These are phyloP conservation scores for Erpornis zantholeuca DNA, from an alignment of 2,113 vertebrate genomes.

Conservation along the genomic window DNA sequence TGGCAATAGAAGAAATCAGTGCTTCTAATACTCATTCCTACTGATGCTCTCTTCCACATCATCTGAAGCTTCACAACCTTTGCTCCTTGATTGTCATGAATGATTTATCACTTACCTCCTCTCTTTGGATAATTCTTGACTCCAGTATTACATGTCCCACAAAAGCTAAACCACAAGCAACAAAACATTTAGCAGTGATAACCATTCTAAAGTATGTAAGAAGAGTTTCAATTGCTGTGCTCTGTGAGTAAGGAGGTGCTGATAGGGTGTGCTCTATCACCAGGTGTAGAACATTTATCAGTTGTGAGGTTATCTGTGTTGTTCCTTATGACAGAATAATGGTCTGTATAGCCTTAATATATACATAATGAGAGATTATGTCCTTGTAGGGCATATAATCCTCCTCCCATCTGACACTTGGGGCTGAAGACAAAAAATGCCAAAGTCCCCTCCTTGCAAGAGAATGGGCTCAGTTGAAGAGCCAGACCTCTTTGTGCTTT, in stretches of 20 bases:
- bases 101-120: not conserved
- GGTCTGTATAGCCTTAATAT: not conserved
- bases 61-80: not conserved
- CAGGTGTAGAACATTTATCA: not conserved
- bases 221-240: not conserved
- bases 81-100: not conserved
- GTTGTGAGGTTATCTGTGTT: rapidly evolving
- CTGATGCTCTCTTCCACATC: not conserved
- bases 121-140: not conserved
- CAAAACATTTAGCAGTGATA: not conserved
- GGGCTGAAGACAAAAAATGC: not conserved
- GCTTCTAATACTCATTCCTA: not conserved
- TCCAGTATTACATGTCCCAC: not conserved
- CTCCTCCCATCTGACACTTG: not conserved
- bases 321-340: not conserved
- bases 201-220: not conserved
- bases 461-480: not conserved
- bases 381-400: not conserved
- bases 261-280: rapidly evolving
- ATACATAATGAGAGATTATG: not conserved
- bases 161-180: not conserved
- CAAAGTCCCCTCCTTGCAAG: not conserved
- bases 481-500: not conserved
- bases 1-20: not conserved
- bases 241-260: not conserved